Base-by-base conservation (phyloP, 2,888 invertebrate genomes). In the Mythimna impura region DNA sequence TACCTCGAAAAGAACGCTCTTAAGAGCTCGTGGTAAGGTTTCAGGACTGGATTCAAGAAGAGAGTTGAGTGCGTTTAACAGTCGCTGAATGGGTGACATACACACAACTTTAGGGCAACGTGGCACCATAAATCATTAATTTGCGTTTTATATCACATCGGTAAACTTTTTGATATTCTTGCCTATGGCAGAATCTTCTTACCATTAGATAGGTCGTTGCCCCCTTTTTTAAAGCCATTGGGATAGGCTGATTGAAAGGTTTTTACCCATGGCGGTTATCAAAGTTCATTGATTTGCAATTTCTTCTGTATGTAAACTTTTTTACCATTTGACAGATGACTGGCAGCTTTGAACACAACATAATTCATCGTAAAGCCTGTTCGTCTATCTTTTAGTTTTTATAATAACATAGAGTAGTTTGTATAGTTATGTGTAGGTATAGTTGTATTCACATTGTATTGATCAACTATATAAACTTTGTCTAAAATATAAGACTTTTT, bases 201-300 rank as follows among this genome's bases (percentile, higher is more conserved):
- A 30, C 14, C 30, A 55, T 63, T 12, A 14, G 47, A 0, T 73
- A n/a, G 73, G 36, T 63, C 73, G 10, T 30, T 22, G 30, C 14
- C 73, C 72, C 36, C 10, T 30, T 47, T 55, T 57, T 63, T 57
- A 50, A 52, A 12, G 9, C 36, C 57, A 4, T 71, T 17, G 17
- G 9, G 36, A 30, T 36, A 63, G 1, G 9, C 25, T 25, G 20
- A 14, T 20, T 40, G 62, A 40, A 47, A 40, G 22, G 57, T 73
- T 73, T 62, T 55, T 52, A n/a, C 2, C 30, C 14, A 73, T 22
- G 30, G 40, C 22, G 6, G 14, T 8, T 14, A 9, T 25, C 30
- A 22, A 14, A 14, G 73, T 50, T 10, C 64, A 40, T 64, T 64
- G 64, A 73, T 64, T 73, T 63, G 64, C 30, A 57, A 57, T 22